Evolutionary conservation across 2,888 invertebrate species (phyloP).

Genomic region (Dexiosoma caninum): DNA sequence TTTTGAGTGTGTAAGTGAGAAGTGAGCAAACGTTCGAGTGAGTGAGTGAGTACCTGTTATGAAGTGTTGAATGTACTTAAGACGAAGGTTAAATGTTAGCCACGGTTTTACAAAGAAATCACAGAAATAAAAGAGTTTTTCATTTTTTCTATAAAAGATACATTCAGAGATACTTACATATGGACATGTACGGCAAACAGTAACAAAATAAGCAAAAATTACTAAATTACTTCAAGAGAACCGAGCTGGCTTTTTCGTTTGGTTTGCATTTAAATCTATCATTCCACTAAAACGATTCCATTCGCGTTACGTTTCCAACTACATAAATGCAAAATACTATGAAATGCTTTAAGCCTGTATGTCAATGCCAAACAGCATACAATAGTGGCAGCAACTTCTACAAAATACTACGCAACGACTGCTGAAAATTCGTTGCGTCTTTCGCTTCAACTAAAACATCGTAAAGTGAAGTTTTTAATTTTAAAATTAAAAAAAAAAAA

Average conservation of each 20-base stretch:
- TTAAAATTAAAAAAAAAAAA: too few relatives aligned
- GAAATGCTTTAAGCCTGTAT: conserved; percentile 53
- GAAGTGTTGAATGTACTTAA: conserved; percentile 37
- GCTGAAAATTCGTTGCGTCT: too few relatives aligned
- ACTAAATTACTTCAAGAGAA: too few relatives aligned
- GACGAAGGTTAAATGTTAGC: conserved; percentile 41
- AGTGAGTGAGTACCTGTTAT: conserved; percentile 38
- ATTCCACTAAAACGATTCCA: conserved; percentile 22
- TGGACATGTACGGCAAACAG: background rate
- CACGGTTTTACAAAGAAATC: conserved; percentile 34
- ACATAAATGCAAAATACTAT: conserved; percentile 51
- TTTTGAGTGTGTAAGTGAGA: background rate
- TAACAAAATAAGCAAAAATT: too few relatives aligned
- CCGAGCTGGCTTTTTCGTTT: too few relatives aligned
- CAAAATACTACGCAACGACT: conserved; percentile 16
- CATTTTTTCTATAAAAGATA: background rate
- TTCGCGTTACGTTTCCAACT: conserved; percentile 34
- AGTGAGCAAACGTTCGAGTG: background rate
- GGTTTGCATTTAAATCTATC: background rate
- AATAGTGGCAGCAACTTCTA: conserved; percentile 1
- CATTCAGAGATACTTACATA: background rate
- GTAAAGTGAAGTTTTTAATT: conserved; percentile 15
- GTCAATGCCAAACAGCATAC: conserved; percentile 53
- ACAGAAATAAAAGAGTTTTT: conserved; percentile 22
- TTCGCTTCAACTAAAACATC: too few relatives aligned